phyloP scores from a whole-genome alignment of 2,113 vertebrate species.

The Urocitellus parryii region DNA sequence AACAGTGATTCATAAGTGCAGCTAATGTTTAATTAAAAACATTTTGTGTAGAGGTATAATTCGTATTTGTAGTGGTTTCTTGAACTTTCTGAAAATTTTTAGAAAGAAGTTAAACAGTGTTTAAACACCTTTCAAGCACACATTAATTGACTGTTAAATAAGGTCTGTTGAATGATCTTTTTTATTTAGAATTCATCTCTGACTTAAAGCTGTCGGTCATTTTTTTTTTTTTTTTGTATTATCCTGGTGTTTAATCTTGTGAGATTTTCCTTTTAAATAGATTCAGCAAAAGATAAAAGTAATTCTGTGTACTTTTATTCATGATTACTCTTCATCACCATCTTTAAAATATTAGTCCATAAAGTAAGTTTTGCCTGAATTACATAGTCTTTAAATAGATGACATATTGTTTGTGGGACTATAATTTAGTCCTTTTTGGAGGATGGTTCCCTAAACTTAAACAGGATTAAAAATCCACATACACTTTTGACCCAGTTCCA shows the following conservation, averaged over 20 bases:
- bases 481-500: background rate
- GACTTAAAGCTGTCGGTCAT: background rate
- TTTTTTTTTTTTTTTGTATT: constrained; percentile 41
- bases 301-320: background rate
- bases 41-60: background rate
- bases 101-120: background rate
- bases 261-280: constrained; percentile 21
- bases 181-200: background rate
- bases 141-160: background rate
- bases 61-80: background rate
- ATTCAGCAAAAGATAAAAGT: background rate
- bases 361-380: background rate
- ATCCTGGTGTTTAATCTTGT: background rate
- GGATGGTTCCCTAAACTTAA: background rate
- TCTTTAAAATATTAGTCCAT: background rate
- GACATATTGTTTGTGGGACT: background rate
- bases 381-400: background rate
- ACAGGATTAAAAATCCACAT: background rate
- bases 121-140: background rate
- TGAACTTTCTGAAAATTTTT: background rate
- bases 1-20: background rate
- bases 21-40: background rate
- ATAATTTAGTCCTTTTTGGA: background rate
- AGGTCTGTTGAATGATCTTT: background rate
- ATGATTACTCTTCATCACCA: background rate